A percentile compares a stretch with the other conserved stretches of the same genome.
These are phyloP conservation scores for Ceramica pisi DNA, from an alignment of 2,888 invertebrate species.

Conservation along the genomic window DNA sequence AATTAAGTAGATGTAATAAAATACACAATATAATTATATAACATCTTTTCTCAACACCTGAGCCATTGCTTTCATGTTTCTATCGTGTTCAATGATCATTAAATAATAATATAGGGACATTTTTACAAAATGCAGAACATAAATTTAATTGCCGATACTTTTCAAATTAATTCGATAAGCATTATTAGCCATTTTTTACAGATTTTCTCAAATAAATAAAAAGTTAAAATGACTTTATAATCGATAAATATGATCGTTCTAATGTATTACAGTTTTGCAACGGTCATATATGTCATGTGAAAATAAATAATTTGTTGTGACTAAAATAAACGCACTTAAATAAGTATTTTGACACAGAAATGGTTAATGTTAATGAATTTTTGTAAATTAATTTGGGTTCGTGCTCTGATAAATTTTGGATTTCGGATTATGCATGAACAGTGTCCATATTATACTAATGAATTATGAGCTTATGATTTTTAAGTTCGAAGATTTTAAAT, in stretches of 20 bases:
- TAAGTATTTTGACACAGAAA: slow-evolving; percentile 20
- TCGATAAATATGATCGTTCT: slow-evolving; percentile 19
- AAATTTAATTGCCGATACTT: slow-evolving; percentile 6
- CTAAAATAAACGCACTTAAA: slow-evolving; percentile 13
- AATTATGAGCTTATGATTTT: slow-evolving; percentile 21
- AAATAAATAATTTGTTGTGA: slow-evolving; percentile 45
- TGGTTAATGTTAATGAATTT: slow-evolving; percentile 29
- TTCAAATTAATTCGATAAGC: slow-evolving; percentile 31
- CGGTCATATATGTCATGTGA: slow-evolving; percentile 10
- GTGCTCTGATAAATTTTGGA: slow-evolving; percentile 46
- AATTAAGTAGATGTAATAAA: slow-evolving; percentile 3
- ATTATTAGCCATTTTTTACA: slow-evolving; percentile 26
- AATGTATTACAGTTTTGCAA: slow-evolving; percentile 27
- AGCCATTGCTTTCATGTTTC: slow-evolving; percentile 35
- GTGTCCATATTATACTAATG: slow-evolving; percentile 14
- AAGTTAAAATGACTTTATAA: slow-evolving; percentile 31
- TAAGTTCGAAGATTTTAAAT: neutral
- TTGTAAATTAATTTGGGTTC: slow-evolving; percentile 48
- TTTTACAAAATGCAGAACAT: slow-evolving; percentile 28
- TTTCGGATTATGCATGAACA: slow-evolving; percentile 40
- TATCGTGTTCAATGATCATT: slow-evolving; percentile 33
- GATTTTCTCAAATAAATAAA: slow-evolving; percentile 34
- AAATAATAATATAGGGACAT: slow-evolving; percentile 45
- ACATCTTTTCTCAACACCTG: slow-evolving; percentile 7
- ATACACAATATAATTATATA: slow-evolving; percentile 7